Conservation (phyloP, 1,140 invertebrate species). For the Acromyrmex echinatior region DNA sequence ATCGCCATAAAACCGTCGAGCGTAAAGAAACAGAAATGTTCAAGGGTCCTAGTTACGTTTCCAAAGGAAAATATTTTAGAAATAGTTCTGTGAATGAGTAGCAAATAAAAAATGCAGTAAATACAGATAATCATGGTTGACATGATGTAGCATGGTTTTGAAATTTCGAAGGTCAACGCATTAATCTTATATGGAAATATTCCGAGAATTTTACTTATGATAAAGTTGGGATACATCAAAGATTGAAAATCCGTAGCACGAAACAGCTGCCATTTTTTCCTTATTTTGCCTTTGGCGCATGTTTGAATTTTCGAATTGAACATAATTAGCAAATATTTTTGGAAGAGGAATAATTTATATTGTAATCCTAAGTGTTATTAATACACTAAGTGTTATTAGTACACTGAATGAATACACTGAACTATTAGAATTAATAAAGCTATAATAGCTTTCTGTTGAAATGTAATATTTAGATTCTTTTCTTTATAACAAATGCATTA, state of each 20-base stretch:
- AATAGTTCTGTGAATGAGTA: not conserved
- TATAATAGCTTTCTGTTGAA: not conserved
- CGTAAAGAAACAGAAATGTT: not conserved
- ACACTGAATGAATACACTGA: not conserved
- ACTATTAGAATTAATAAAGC: not conserved
- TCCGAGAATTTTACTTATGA: no score
- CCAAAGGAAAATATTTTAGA: not conserved
- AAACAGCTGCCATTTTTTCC: not conserved
- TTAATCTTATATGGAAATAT: no score
- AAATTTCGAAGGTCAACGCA: no score
- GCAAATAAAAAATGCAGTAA: not conserved
- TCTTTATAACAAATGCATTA: not conserved
- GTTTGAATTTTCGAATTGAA: not conserved
- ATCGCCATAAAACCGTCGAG: not conserved
- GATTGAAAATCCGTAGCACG: not conserved
- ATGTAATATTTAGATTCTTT: not conserved
- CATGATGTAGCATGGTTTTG: not conserved
- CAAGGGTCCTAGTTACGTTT: not conserved
- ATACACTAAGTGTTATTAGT: not conserved
- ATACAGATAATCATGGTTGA: not conserved
- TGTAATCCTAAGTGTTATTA: not conserved
- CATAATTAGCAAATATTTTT: not conserved
- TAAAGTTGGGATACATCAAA: no score
- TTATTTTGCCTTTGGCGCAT: not conserved
- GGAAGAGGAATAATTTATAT: not conserved